Evolutionary conservation across 2,888 invertebrate genomes (phyloP).

Genomic region (Tortricodes alternella): DNA sequence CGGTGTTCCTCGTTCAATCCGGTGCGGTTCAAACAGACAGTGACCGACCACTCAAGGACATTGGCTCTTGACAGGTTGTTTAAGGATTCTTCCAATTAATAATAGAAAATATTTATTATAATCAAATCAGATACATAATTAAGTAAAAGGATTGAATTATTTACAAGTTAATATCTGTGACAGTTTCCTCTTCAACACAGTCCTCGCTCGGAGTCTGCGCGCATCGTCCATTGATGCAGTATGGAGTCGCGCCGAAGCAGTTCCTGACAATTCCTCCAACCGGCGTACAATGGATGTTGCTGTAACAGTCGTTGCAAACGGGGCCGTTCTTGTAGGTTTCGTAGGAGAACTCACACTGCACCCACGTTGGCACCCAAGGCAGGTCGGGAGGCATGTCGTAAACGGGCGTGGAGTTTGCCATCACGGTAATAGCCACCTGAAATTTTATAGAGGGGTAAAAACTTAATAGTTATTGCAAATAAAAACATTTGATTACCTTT

Average conservation of each 20-base stretch:
- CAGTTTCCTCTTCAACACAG: background rate
- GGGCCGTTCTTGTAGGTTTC: background rate
- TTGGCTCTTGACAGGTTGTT: no score
- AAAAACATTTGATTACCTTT: no score
- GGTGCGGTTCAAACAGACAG: no score
- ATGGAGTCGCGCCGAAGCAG: background rate
- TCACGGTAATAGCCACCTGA: background rate
- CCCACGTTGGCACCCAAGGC: constrained; percentile 33
- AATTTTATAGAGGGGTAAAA: background rate
- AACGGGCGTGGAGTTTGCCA: background rate
- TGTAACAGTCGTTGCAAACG: background rate
- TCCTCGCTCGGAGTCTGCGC: background rate
- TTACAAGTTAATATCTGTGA: background rate
- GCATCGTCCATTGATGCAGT: background rate
- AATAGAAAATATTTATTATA: no score
- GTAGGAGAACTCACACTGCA: constrained; percentile 9
- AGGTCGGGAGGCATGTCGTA: constrained; percentile 20
- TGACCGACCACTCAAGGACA: no score
- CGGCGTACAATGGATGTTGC: background rate
- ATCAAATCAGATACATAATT: no score
- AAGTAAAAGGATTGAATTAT: background rate
- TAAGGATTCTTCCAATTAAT: no score
- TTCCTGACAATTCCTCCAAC: background rate
- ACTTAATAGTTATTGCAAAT: background rate
- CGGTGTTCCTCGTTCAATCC: no score